A percentile compares a stretch with the other conserved stretches of the same genome.
These are phyloP conservation scores for Morone chrysops DNA, from an alignment of 2,113 vertebrate species.

Conservation along the genomic window DNA sequence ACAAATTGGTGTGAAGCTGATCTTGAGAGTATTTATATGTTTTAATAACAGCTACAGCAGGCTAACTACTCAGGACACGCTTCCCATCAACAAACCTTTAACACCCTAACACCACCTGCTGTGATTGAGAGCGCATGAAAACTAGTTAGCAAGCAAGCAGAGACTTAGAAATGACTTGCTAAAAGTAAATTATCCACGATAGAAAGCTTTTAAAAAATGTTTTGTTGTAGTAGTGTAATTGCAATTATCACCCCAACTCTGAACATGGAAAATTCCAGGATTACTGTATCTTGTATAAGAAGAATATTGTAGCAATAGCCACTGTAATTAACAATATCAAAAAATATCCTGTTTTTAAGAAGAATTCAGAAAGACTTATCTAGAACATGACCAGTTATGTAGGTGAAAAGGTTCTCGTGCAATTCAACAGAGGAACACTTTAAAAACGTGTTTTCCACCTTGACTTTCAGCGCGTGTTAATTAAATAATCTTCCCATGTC, in stretches of 20 bases:
- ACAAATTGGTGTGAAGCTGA: not conserved
- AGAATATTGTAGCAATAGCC: not conserved
- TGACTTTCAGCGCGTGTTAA: constrained; percentile 2
- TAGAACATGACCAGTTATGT: not conserved
- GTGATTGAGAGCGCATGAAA: not conserved
- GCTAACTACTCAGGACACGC: not conserved
- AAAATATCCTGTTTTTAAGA: not conserved
- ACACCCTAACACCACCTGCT: not conserved
- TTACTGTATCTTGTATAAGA: not conserved
- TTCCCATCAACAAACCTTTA: constrained; percentile 2
- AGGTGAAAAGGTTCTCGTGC: not conserved
- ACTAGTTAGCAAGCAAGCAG: not conserved
- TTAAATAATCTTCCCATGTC: constrained; percentile 12
- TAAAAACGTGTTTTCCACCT: not conserved
- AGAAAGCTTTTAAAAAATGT: not conserved
- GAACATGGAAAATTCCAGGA: too few species aligned
- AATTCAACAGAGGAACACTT: not conserved
- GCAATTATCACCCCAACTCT: not conserved
- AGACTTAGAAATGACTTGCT: not conserved
- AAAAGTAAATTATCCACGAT: not conserved
- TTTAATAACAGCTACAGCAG: not conserved
- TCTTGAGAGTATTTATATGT: not conserved
- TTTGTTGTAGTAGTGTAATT: not conserved
- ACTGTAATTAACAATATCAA: not conserved
- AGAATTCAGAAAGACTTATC: not conserved